A percentile compares a stretch with the other conserved stretches of the same genome.
Conservation (phyloP, 2,113 vertebrate species). For the Promerops cafer region DNA sequence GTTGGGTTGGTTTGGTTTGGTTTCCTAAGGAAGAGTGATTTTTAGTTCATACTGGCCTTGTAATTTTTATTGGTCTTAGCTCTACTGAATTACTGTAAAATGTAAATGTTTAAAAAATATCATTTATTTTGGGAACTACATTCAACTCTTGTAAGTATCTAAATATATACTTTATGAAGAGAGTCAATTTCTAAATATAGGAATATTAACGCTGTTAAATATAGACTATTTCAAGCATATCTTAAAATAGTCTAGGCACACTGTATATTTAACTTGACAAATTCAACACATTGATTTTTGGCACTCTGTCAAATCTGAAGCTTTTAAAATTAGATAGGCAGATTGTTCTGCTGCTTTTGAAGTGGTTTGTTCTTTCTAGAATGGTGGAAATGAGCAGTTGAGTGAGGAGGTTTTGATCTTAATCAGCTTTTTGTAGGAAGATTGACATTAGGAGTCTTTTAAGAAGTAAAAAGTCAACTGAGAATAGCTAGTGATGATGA, state of each 20-base stretch:
- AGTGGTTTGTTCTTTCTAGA: conserved; percentile 12
- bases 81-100: background rate
- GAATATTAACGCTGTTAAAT: background rate
- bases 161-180: background rate
- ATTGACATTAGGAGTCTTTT: background rate
- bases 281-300: background rate
- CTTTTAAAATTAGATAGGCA: background rate
- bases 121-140: background rate
- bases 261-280: background rate
- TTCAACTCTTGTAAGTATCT: background rate
- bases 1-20: background rate
- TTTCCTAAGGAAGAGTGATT: background rate
- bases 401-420: background rate
- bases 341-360: background rate
- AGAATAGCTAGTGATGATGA: background rate
- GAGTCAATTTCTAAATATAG: background rate
- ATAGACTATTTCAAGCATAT: background rate
- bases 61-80: background rate
- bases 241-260: background rate
- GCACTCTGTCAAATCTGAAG: background rate
- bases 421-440: background rate
- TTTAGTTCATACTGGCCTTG: background rate
- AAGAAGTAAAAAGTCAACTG: background rate
- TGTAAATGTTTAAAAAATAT: background rate
- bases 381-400: background rate